Conservation (phyloP, 1,140 invertebrate genomes). For the Nebria ingens region DNA sequence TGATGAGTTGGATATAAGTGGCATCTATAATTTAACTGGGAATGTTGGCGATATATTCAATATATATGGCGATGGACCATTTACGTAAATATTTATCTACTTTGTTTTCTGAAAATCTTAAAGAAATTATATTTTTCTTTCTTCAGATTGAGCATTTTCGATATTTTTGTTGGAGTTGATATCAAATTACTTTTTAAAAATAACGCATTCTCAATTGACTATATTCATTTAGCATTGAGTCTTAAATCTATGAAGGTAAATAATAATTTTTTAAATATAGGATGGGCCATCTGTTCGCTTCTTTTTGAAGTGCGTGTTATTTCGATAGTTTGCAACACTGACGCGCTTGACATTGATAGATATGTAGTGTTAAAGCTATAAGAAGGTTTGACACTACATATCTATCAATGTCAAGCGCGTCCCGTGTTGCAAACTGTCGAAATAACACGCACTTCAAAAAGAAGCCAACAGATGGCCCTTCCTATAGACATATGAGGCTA, state of each 20-base stretch:
- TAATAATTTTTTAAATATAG: background rate
- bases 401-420: too few relatives aligned
- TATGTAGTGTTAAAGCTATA: too few relatives aligned
- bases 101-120: background rate
- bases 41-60: conserved; percentile 23
- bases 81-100: conserved; percentile 22
- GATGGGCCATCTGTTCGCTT: too few relatives aligned
- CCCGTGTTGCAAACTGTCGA: too few relatives aligned
- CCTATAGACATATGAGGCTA: too few relatives aligned
- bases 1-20: conserved; percentile 24
- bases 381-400: too few relatives aligned
- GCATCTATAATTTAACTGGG: conserved; percentile 26
- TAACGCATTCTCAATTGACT: background rate
- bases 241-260: background rate
- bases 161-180: background rate
- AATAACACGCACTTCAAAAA: too few relatives aligned
- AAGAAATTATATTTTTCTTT: background rate
- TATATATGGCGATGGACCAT: conserved; percentile 27
- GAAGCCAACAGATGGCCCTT: too few relatives aligned
- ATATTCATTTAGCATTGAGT: background rate
- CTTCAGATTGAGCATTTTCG: too few relatives aligned
- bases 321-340: too few relatives aligned
- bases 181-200: background rate
- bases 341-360: too few relatives aligned
- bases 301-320: too few relatives aligned